These are phyloP conservation scores for Crax fasciolata DNA, from an alignment of 2,797 vertebrate genomes.

Conservation along the genomic window DNA sequence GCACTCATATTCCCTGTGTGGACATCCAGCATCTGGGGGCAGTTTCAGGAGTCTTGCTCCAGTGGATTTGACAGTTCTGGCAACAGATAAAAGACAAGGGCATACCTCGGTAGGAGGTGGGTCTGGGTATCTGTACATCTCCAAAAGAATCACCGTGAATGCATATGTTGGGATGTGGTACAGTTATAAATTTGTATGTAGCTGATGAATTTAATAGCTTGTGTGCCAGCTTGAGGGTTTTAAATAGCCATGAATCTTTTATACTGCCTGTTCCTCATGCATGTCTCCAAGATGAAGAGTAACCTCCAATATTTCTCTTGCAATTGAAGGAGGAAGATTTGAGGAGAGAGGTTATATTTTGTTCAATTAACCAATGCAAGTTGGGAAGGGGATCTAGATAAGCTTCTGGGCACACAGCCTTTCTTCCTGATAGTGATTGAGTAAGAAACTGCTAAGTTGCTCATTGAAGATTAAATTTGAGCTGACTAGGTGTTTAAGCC, in stretches of 20 bases:
- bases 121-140: not conserved
- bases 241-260: not conserved
- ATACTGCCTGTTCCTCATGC: rapidly evolving
- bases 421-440: not conserved
- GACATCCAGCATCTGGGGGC: not conserved
- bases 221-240: not conserved
- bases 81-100: not conserved
- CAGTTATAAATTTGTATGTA: not conserved
- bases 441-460: not conserved
- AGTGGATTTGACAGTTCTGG: not conserved
- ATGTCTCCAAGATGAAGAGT: not conserved
- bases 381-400: not conserved
- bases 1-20: not conserved
- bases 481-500: not conserved
- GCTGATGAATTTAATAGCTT: not conserved
- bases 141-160: not conserved
- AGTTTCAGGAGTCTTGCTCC: not conserved
- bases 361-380: not conserved
- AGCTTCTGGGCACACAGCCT: not conserved
- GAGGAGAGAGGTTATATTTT: not conserved
- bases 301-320: not conserved
- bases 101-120: rapidly evolving
- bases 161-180: not conserved
- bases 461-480: not conserved
- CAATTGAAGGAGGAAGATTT: not conserved